Evolutionary conservation across 2,888 invertebrate genomes (phyloP).

Genomic region (Dione juno): DNA sequence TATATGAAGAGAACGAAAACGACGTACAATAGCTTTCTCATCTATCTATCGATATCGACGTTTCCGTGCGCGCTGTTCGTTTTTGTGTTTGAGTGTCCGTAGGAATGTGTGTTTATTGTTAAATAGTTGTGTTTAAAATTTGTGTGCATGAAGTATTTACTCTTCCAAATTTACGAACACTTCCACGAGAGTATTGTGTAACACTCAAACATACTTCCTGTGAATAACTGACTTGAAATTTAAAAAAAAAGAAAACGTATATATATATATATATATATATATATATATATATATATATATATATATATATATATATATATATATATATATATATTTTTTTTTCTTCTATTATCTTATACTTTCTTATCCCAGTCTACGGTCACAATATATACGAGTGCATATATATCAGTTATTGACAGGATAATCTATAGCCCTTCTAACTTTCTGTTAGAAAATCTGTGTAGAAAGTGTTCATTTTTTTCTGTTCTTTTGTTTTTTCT

Average conservation of each 20-base stretch:
- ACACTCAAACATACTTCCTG: conserved; percentile 60
- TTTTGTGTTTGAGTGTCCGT: conserved; percentile 76
- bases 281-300: too few relatives aligned
- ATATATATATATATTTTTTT: too few relatives aligned
- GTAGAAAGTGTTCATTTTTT: conserved; percentile 47
- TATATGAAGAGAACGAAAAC: not conserved
- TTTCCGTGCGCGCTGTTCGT: conserved; percentile 47
- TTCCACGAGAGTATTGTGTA: conserved; percentile 36
- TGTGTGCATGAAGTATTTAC: conserved; percentile 63
- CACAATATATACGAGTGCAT: too few relatives aligned
- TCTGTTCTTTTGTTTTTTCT: conserved; percentile 62
- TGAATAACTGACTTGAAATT: conserved; percentile 72
- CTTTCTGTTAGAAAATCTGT: conserved; percentile 38
- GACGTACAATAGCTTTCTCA: not conserved
- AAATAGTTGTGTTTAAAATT: conserved; percentile 67
- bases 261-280: too few relatives aligned
- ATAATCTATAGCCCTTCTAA: conserved; percentile 42
- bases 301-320: too few relatives aligned
- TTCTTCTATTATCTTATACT: not conserved
- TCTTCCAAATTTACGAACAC: conserved; percentile 48
- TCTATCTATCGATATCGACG: conserved; percentile 43
- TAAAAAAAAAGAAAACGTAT: not conserved
- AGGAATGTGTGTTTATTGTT: conserved; percentile 76
- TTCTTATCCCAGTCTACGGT: conserved; percentile 66
- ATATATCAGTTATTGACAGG: conserved; percentile 78